Base-by-base conservation (phyloP, 1,140 invertebrate genomes). In the Drosophila sucinea region DNA sequence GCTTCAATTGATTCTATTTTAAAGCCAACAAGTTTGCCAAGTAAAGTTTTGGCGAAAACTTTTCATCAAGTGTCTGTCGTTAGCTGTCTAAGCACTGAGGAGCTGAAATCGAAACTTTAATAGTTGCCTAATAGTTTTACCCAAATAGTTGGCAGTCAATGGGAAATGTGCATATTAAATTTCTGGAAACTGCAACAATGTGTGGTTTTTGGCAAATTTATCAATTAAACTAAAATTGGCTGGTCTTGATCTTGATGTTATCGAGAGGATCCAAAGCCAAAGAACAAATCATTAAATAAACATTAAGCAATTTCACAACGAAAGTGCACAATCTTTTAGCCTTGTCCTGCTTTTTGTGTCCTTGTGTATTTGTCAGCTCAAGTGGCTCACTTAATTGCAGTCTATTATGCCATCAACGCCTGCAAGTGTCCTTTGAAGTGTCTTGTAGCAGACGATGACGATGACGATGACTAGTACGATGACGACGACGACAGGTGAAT, bases 331-430 rank as follows among this genome's bases (percentile, higher is more conserved):
- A 57, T 51, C 17, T 47, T 47, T 29, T 70, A 35, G 44, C 68
- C 81, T 73, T 70, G 67, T 66, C 32, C 67, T 71, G 61, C n/a
- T 70, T 66, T 30, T 40, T 47, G 58, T 51, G 44, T 51, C 44
- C 44, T 58, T 57, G 58, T 83, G 80, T 68, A 77, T 75, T 79
- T 83, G 84, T 73, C 79, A 75, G 68, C 84, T 89, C 63, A 72
- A 87, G 84, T 79, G 77, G 67, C 70, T 79, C 84, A 78, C 68
- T 84, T 89, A 89, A 89, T 89, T 89, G 84, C 84, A 78, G 84
- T 89, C 84, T 84, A 89, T 89, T 89, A 89, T 81, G 84, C 77
- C 84, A 89, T 84, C 84, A 89, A 89, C 84, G 84, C 84, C 74
- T 75, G 68, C 57, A 62, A 78, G 82, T 79, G 80, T 78, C 61